A percentile compares a stretch with the other conserved stretches of the same genome.
phyloP scores from a whole-genome alignment of 2,888 invertebrate species.

The Gortyna flavago region DNA sequence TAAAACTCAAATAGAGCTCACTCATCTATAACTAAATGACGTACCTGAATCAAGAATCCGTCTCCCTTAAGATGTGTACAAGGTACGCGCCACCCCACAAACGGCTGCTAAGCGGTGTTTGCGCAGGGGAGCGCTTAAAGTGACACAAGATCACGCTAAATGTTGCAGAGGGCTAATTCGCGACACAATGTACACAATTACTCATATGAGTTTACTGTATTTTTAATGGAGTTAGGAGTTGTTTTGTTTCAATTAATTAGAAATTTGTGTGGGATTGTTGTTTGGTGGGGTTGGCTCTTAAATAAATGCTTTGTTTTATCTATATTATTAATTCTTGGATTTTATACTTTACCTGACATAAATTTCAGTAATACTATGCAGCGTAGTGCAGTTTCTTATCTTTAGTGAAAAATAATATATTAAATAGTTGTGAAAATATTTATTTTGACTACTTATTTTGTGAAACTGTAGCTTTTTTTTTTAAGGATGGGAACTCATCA shows the following conservation, averaged over 20 bases:
- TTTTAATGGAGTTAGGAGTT: conserved; percentile 61
- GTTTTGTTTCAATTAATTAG: conserved; percentile 41
- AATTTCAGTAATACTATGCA: not conserved
- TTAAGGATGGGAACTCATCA: too few relatives aligned
- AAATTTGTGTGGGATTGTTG: not conserved
- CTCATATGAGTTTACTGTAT: conserved; percentile 65
- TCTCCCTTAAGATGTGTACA: conserved; percentile 59
- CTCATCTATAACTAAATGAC: conserved; percentile 39
- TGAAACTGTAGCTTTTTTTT: too few relatives aligned
- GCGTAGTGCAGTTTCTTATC: not conserved
- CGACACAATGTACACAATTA: conserved; percentile 69
- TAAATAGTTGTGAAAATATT: too few relatives aligned
- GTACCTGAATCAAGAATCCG: conserved; percentile 48
- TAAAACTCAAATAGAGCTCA: conserved; percentile 37
- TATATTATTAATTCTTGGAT: not conserved
- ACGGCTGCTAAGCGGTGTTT: conserved; percentile 67
- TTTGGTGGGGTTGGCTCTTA: not conserved
- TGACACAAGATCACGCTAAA: conserved; percentile 68
- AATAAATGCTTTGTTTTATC: not conserved
- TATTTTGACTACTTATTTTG: too few relatives aligned
- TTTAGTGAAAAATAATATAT: too few relatives aligned
- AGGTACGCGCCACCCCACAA: conserved; percentile 66
- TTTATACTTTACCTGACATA: not conserved
- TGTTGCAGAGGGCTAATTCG: conserved; percentile 71
- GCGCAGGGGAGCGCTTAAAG: conserved; percentile 70